These are phyloP conservation scores for Ptychoptera albimana DNA, from an alignment of 2,888 invertebrate genomes.

Conservation along the genomic window DNA sequence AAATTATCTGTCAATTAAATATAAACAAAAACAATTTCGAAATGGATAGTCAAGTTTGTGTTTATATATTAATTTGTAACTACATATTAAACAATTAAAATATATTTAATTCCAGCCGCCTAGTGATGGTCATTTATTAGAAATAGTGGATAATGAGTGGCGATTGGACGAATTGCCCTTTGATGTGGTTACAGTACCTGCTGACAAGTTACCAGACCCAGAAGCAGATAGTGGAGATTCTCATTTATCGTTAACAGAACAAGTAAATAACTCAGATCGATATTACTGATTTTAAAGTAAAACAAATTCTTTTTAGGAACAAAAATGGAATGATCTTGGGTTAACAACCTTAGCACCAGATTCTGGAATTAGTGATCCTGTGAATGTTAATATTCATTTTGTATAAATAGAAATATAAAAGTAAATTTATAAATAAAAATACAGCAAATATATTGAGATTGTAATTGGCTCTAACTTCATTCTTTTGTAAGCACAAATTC, in stretches of 20 bases:
- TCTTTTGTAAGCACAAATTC: too few species aligned
- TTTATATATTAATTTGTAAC: too few species aligned
- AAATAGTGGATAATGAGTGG: conserved; percentile 64
- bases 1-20: too few species aligned
- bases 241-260: conserved; percentile 76
- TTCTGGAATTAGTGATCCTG: too few species aligned
- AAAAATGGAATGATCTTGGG: conserved; percentile 45
- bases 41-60: too few species aligned
- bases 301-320: conserved; percentile 33
- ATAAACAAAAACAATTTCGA: too few species aligned
- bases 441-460: too few species aligned
- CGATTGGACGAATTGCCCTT: conserved; percentile 63
- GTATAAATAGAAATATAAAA: too few species aligned
- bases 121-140: conserved; percentile 27
- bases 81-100: too few species aligned
- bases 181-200: conserved; percentile 73
- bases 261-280: conserved; percentile 36
- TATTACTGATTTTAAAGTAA: neutral
- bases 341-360: conserved; percentile 27
- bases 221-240: conserved; percentile 87
- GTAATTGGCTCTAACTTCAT: too few species aligned
- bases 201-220: conserved; percentile 79
- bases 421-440: too few species aligned
- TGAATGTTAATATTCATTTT: too few species aligned
- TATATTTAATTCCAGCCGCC: conserved; percentile 17